Percentiles rank a stretch among this genome's conserved stretches.
phyloP scores from a whole-genome alignment of 2,113 vertebrate genomes.

The Sinocyclocheilus anshuiensis region DNA sequence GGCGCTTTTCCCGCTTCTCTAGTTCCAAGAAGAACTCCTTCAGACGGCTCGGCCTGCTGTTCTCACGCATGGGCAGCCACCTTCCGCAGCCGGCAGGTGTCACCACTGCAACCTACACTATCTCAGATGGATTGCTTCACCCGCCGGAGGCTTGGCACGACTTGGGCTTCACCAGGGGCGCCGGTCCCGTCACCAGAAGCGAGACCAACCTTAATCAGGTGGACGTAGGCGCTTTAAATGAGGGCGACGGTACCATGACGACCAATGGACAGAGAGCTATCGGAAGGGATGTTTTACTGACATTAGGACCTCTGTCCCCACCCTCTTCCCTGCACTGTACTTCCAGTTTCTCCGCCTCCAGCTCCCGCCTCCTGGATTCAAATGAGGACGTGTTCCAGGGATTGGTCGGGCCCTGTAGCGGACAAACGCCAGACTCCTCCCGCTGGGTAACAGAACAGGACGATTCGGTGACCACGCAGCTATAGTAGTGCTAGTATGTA shows the following conservation, averaged over 20 bases:
- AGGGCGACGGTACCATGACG: slow-evolving; percentile 57
- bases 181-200: slow-evolving; percentile 82
- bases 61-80: slow-evolving; percentile 88
- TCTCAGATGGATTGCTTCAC: slow-evolving; percentile 89
- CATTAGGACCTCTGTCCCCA: slow-evolving; percentile 69
- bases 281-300: slow-evolving; percentile 82
- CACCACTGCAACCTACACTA: slow-evolving; percentile 84
- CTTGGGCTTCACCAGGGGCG: slow-evolving; percentile 78
- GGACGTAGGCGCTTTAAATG: slow-evolving; percentile 69
- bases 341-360: slow-evolving; percentile 94
- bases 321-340: slow-evolving; percentile 91
- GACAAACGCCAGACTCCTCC: slow-evolving; percentile 78
- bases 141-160: slow-evolving; percentile 88
- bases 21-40: slow-evolving; percentile 86
- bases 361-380: slow-evolving; percentile 91
- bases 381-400: slow-evolving; percentile 92
- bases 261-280: slow-evolving; percentile 70
- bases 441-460: slow-evolving; percentile 89
- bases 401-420: slow-evolving; percentile 89
- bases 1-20: slow-evolving; percentile 80
- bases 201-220: slow-evolving; percentile 90
- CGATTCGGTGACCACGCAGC: slow-evolving; percentile 91
- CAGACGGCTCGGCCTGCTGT: slow-evolving; percentile 88
- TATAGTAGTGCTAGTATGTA: slow-evolving; percentile 76
- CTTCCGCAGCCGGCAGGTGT: slow-evolving; percentile 75